Conservation (phyloP, 2,113 vertebrate genomes). For the Herpailurus yagouaroundi region DNA sequence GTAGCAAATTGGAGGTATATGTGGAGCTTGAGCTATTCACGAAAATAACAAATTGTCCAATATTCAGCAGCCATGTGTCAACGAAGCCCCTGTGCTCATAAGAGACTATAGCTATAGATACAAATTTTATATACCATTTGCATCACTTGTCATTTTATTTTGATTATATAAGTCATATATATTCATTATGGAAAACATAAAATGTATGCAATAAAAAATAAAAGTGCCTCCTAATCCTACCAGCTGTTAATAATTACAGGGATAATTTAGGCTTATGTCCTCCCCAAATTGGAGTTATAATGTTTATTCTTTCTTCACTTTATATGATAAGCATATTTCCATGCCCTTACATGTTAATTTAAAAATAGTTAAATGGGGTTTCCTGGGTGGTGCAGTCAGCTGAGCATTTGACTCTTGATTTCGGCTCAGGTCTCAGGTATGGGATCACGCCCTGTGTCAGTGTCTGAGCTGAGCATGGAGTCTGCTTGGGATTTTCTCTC, state of each 20-base stretch:
- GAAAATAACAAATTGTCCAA: neutral
- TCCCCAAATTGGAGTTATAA: neutral
- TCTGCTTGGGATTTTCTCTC: too few relatives aligned
- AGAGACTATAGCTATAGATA: neutral
- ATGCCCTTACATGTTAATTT: neutral
- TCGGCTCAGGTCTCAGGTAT: too few relatives aligned
- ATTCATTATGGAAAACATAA: neutral
- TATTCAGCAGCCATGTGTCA: neutral
- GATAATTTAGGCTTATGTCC: neutral
- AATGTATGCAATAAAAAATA: neutral
- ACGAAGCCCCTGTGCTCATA: neutral
- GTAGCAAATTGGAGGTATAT: neutral
- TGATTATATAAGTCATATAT: neutral
- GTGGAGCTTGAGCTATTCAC: neutral
- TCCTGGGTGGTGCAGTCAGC: too few relatives aligned
- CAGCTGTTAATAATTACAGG: neutral
- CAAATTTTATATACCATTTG: neutral
- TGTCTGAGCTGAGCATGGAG: too few relatives aligned
- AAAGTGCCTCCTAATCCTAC: neutral
- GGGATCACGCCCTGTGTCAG: too few relatives aligned
- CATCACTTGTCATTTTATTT: neutral
- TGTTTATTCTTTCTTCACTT: neutral
- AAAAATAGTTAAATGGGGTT: neutral
- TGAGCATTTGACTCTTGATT: too few relatives aligned
- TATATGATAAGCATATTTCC: neutral